These are phyloP conservation scores for Phrynocephalus vlangalii DNA, from an alignment of 2,797 vertebrate species.

Conservation along the genomic window DNA sequence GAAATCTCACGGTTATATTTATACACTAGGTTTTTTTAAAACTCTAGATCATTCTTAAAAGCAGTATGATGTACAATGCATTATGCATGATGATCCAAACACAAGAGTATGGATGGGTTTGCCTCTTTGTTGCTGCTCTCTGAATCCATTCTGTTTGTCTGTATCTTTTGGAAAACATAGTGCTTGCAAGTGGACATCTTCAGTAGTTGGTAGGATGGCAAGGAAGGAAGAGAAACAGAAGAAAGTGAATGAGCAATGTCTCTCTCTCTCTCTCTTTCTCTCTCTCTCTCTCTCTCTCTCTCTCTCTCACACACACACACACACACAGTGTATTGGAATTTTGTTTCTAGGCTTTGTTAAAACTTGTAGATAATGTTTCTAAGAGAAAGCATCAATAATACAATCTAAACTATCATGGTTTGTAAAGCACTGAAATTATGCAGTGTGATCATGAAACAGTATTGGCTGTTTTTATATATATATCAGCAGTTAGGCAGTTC, in stretches of 20 bases:
- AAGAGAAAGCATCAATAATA: background rate
- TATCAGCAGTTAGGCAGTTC: background rate
- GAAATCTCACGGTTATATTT: background rate
- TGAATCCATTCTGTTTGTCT: background rate
- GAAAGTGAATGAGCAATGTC: too few relatives aligned
- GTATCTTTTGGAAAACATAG: background rate
- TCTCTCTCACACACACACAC: too few relatives aligned
- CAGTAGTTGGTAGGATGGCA: background rate
- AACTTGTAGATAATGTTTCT: background rate
- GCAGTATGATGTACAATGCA: background rate
- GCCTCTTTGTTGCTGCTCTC: background rate
- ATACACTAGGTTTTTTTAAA: background rate
- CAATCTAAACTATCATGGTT: background rate
- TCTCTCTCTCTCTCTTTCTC: too few relatives aligned
- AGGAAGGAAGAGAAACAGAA: too few relatives aligned
- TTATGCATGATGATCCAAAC: too few relatives aligned
- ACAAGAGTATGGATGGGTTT: background rate
- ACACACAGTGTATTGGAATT: background rate
- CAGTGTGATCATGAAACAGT: background rate
- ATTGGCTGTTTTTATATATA: background rate
- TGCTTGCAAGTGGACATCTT: background rate
- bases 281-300: background rate
- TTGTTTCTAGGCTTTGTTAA: background rate
- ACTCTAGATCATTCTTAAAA: background rate
- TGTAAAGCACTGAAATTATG: slow-evolving; percentile 2